Base-by-base conservation (phyloP, 2,113 vertebrate species). In the Archilochus colubris region DNA sequence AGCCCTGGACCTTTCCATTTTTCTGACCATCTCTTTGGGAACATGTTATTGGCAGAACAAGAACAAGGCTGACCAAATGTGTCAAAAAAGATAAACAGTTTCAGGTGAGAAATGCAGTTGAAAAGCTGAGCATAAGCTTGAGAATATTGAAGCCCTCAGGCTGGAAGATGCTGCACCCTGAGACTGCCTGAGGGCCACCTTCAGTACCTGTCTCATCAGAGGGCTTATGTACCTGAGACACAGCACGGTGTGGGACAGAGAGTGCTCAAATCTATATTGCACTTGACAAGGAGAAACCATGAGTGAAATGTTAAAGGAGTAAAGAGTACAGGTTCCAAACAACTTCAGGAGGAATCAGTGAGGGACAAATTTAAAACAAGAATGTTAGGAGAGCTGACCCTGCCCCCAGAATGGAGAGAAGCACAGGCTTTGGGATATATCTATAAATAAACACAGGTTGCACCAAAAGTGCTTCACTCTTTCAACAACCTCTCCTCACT, bases 341-440 rank as follows among this genome's bases (percentile, higher is more conserved):
- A 70, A 38, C 18, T 73, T 58, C 57, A 69, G 31, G 43, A 85
- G 36, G 36, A 55, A 77, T 28, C 40, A 27, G 25, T 7, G 25
- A 80, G 22, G 9, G 40, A 30, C 33, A 81, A 76, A 59, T 55
- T 50, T 57, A 73, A 80, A 80, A n/a, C 21, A 76, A 68, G 31
- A 59, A 10, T 8, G 2, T 33, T 64, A 46, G 50, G 44, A 48
- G 46, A 48, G 46, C 17, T 48, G 46, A 48, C 18, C 53, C 40
- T 53, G 55, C 2, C 33, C 31, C 24, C 33, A 63, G 44, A 58
- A 20, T 0, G 0, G 21, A 12, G 44, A 76, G 38, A 80, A 48
- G 57, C 53, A 66, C 51, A 20, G 76, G 5, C 51, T 69, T 43
- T 77, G 91, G 46, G 30, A 31, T 21, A 18, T 0, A 4, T 12